Conservation (phyloP, 2,113 vertebrate genomes). For the Grus americana region DNA sequence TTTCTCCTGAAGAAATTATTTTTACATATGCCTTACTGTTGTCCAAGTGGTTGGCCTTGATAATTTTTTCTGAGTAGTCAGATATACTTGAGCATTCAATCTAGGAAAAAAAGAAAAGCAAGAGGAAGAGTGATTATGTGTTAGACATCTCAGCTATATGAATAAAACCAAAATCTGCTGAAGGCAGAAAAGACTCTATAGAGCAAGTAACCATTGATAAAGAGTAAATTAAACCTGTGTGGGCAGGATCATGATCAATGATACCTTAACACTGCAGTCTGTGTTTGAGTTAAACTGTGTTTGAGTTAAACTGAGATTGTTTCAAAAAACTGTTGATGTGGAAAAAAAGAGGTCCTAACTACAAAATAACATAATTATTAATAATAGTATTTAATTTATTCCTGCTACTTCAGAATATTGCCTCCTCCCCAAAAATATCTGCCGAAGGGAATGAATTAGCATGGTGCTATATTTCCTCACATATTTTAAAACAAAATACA, state of each 20-base stretch:
- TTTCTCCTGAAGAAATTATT: not conserved
- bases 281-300: not conserved
- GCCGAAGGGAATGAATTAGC: not conserved
- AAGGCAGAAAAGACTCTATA: not conserved
- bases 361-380: not conserved
- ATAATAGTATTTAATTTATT: not conserved
- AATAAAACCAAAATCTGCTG: not conserved
- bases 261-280: not conserved
- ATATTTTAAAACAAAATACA: not conserved
- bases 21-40: slow-evolving; percentile 82
- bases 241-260: not conserved
- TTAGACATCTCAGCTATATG: not conserved
- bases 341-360: not conserved
- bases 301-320: not conserved
- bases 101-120: slow-evolving; percentile 69
- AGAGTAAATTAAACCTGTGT: not conserved
- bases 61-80: slow-evolving; percentile 98
- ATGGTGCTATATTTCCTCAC: not conserved
- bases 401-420: not conserved
- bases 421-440: not conserved
- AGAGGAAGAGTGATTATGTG: not conserved
- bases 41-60: slow-evolving; percentile 97
- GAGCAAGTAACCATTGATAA: not conserved
- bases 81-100: slow-evolving; percentile 99
- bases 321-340: not conserved